Evolutionary conservation across 2,113 vertebrate genomes (phyloP).

Genomic region (Rynchops niger): DNA sequence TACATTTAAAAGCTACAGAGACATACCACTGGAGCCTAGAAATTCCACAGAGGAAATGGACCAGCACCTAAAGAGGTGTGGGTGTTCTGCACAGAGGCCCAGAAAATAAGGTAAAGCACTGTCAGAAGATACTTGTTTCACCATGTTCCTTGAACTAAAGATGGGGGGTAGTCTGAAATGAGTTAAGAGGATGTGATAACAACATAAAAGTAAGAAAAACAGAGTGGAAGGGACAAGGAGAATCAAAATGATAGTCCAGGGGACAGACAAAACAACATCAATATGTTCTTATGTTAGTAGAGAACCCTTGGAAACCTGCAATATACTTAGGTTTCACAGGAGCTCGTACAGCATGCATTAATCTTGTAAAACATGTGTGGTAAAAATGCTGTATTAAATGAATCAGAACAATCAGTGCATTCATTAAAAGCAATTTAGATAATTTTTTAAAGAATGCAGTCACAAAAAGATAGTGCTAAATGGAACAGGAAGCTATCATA

Average conservation of each 20-base stretch:
- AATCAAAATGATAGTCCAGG: conserved; percentile 60
- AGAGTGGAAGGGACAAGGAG: conserved; percentile 45
- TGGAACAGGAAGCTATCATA: not conserved
- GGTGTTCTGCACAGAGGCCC: conserved; percentile 75
- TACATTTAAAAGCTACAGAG: conserved; percentile 65
- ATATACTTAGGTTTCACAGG: not conserved
- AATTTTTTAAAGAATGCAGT: not conserved
- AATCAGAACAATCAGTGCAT: not conserved
- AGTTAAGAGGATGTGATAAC: conserved; percentile 63
- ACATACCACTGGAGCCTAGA: conserved; percentile 78
- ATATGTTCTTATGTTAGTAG: conserved; percentile 13
- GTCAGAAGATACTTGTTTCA: conserved; percentile 75
- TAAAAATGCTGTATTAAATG: conserved; percentile 7
- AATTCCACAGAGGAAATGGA: conserved; percentile 75
- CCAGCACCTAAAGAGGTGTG: conserved; percentile 74
- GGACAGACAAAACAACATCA: conserved; percentile 66
- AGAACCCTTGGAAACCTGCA: not conserved
- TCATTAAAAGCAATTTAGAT: not conserved
- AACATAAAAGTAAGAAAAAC: conserved; percentile 55
- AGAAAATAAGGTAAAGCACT: conserved; percentile 75
- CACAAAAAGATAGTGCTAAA: not conserved
- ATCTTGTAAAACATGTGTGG: conserved; percentile 15
- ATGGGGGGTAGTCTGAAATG: conserved; percentile 57
- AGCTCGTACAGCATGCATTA: conserved; percentile 32
- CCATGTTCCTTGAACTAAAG: conserved; percentile 74